These are phyloP conservation scores for Sebastes itinus DNA, from an alignment of 2,797 vertebrate genomes.

Conservation along the genomic window DNA sequence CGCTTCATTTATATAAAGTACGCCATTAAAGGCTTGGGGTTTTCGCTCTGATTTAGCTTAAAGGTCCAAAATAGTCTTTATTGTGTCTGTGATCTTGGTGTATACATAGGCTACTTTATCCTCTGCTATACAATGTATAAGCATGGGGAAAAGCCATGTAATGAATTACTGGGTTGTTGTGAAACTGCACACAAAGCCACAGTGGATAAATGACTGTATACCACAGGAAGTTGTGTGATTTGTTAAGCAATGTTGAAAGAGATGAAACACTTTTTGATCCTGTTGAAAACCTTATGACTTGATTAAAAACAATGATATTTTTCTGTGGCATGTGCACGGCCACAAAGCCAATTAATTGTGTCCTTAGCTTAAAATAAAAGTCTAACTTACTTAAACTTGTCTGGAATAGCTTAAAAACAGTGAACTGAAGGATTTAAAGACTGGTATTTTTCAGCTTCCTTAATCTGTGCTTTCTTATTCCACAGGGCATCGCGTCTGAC, in stretches of 20 bases:
- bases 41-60: constrained; percentile 75
- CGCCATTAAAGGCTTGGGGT: constrained; percentile 73
- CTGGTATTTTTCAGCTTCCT: background rate
- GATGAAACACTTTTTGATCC: constrained; percentile 9
- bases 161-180: constrained; percentile 24
- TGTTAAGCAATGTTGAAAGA: constrained; percentile 35
- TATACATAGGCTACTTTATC: constrained; percentile 50
- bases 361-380: constrained; percentile 23
- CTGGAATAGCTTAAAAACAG: constrained; percentile 18
- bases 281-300: constrained; percentile 12
- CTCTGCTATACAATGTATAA: constrained; percentile 53
- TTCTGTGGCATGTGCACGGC: constrained; percentile 19
- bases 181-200: constrained; percentile 53
- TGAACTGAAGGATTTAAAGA: background rate
- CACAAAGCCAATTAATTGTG: constrained; percentile 34
- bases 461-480: constrained; percentile 28
- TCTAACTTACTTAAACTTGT: background rate
- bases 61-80: constrained; percentile 80
- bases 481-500: constrained; percentile 85
- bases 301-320: constrained; percentile 24
- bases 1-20: constrained; percentile 77
- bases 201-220: constrained; percentile 27
- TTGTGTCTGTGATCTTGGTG: constrained; percentile 70
- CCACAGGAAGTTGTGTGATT: constrained; percentile 64
- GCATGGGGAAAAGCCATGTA: constrained; percentile 43